These are phyloP conservation scores for Epizoanthus fatuus DNA, from an alignment of 92 coral and sea anemone species.

Conservation along the genomic window DNA sequence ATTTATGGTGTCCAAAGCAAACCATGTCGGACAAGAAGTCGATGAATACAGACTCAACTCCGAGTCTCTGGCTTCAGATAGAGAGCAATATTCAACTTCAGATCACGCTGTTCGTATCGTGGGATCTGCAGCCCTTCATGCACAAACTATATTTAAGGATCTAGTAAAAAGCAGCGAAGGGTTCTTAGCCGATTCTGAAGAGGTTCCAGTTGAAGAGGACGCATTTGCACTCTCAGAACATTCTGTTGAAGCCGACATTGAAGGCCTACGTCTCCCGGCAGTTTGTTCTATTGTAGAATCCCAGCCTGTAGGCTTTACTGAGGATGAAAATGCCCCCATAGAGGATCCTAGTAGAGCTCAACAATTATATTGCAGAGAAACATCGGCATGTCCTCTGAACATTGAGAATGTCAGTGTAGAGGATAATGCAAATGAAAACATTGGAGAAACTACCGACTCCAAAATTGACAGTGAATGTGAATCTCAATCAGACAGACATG, in stretches of 20 bases:
- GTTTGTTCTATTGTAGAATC: background rate
- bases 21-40: slow-evolving; percentile 68
- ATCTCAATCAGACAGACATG: background rate
- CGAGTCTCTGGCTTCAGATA: slow-evolving; percentile 80
- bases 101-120: slow-evolving; percentile 74
- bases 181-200: slow-evolving; percentile 70
- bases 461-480: background rate
- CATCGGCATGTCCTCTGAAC: background rate
- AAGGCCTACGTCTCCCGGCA: background rate
- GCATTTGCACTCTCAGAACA: slow-evolving; percentile 46
- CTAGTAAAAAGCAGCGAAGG: slow-evolving; percentile 74
- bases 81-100: slow-evolving; percentile 75
- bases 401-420: background rate
- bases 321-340: background rate
- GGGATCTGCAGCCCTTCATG: slow-evolving; percentile 62
- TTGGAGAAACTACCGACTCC: background rate
- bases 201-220: slow-evolving; percentile 53
- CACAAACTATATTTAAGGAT: slow-evolving; percentile 72
- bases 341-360: background rate
- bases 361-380: slow-evolving; percentile 11
- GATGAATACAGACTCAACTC: slow-evolving; percentile 89
- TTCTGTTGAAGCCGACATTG: slow-evolving; percentile 17
- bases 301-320: background rate
- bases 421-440: background rate
- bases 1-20: slow-evolving; percentile 31